Percentiles rank a stretch among this genome's conserved stretches.
Evolutionary conservation across 2,113 vertebrate genomes (phyloP).

Genomic region (Eurystomus gularis): DNA sequence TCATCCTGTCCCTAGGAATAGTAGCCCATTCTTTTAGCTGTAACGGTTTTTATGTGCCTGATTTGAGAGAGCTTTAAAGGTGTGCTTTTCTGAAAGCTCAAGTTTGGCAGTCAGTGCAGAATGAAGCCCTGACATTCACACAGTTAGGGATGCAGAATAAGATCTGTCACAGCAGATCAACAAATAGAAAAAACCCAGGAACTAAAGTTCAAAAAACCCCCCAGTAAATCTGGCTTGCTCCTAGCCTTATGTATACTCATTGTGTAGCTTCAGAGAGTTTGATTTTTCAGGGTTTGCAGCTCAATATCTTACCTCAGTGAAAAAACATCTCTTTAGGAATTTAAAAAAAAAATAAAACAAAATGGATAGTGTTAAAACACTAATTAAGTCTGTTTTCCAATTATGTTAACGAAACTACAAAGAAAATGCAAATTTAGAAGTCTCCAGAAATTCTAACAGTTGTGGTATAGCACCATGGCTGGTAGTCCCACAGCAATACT

Average conservation of each 20-base stretch:
- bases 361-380: constrained; percentile 43
- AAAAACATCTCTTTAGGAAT: constrained; percentile 2
- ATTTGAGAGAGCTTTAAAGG: neutral
- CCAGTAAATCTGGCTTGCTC: neutral
- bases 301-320: neutral
- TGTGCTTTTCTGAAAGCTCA: neutral
- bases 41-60: neutral
- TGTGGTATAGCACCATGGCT: constrained; percentile 47
- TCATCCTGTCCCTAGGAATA: neutral
- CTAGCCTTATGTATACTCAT: neutral
- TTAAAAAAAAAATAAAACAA: constrained; percentile 3
- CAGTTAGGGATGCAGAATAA: neutral
- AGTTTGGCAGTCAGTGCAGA: neutral
- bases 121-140: neutral
- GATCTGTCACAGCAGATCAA: neutral
- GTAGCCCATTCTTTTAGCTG: neutral
- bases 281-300: neutral
- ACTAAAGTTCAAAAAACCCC: neutral
- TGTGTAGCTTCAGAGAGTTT: neutral
- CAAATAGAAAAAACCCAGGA: neutral
- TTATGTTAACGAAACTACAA: constrained; percentile 73
- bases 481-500: constrained; percentile 51
- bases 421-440: constrained; percentile 70
- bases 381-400: constrained; percentile 69
- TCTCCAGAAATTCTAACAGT: constrained; percentile 63